Conservation (phyloP, 1,140 invertebrate genomes). For the Spodoptera litura region DNA sequence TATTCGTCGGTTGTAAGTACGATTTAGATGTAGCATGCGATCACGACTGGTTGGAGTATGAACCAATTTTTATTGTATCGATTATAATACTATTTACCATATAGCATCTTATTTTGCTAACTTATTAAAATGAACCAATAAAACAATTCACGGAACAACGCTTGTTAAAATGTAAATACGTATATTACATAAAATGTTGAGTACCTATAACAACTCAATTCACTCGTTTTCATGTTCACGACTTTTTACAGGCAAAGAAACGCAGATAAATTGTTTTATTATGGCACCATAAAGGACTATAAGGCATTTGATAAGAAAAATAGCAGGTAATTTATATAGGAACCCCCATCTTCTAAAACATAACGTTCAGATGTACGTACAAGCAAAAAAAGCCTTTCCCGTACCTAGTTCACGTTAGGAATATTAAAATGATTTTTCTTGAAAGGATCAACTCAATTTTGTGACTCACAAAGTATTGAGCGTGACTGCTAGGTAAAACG, state of each 20-base stretch:
- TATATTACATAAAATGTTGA: too few relatives aligned
- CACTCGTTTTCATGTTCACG: background rate
- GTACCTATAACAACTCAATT: background rate
- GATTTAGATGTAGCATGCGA: too few relatives aligned
- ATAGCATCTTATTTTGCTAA: too few relatives aligned
- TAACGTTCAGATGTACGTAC: background rate
- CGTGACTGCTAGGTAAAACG: too few relatives aligned
- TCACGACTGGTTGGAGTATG: too few relatives aligned
- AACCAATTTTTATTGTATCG: too few relatives aligned
- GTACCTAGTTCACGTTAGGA: background rate
- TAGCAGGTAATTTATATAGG: slow-evolving; percentile 11
- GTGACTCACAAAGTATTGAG: too few relatives aligned
- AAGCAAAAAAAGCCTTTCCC: background rate
- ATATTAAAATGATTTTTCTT: slow-evolving; percentile 16
- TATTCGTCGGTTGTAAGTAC: too few relatives aligned
- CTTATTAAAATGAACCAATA: too few relatives aligned
- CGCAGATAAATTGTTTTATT: slow-evolving; percentile 25
- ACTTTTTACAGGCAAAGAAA: background rate
- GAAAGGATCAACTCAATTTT: background rate
- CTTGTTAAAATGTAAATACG: too few relatives aligned
- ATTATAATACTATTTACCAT: too few relatives aligned
- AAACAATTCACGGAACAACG: too few relatives aligned
- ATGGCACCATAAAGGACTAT: slow-evolving; percentile 14
- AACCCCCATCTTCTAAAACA: background rate
- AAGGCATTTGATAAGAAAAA: slow-evolving; percentile 4